Evolutionary conservation across 2,797 vertebrate species (phyloP).

Genomic region (Distichodus sexfasciatus): DNA sequence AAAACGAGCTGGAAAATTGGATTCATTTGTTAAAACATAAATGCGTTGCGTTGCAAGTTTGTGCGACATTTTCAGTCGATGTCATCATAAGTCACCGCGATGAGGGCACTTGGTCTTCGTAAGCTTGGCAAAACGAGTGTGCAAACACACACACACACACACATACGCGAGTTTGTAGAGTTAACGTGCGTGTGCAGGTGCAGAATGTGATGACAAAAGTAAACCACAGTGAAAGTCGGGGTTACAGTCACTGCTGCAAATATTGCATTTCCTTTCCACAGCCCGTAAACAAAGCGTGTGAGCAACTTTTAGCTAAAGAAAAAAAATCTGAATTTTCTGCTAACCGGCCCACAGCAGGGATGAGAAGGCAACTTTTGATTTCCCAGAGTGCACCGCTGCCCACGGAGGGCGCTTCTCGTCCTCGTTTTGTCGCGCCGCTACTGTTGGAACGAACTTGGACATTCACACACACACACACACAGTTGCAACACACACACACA

Average conservation of each 20-base stretch:
- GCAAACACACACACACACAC: background rate
- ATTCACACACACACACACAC: background rate
- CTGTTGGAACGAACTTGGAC: background rate
- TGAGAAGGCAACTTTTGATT: background rate
- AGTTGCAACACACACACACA: background rate
- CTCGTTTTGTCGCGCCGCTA: background rate
- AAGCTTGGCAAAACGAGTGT: background rate
- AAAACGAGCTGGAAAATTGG: no score
- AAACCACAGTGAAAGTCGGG: conserved; percentile 2
- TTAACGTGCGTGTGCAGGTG: background rate
- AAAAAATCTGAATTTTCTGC: conserved; percentile 2
- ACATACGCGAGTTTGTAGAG: background rate
- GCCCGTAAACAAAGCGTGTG: conserved; percentile 16
- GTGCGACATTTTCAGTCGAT: no score
- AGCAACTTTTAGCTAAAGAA: conserved; percentile 4
- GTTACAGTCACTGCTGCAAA: conserved; percentile 17
- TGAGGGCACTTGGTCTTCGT: background rate
- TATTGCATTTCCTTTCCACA: conserved; percentile 30
- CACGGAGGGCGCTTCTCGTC: background rate
- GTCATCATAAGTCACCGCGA: no score
- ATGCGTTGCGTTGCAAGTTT: no score
- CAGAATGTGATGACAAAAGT: conserved; percentile 7
- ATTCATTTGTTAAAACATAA: no score
- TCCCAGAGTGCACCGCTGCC: background rate
- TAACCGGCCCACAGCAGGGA: conserved; percentile 14